A percentile compares a stretch with the other conserved stretches of the same genome.
Evolutionary conservation across 2,888 invertebrate genomes (phyloP).

Genomic region (Stenotaenia linearis): DNA sequence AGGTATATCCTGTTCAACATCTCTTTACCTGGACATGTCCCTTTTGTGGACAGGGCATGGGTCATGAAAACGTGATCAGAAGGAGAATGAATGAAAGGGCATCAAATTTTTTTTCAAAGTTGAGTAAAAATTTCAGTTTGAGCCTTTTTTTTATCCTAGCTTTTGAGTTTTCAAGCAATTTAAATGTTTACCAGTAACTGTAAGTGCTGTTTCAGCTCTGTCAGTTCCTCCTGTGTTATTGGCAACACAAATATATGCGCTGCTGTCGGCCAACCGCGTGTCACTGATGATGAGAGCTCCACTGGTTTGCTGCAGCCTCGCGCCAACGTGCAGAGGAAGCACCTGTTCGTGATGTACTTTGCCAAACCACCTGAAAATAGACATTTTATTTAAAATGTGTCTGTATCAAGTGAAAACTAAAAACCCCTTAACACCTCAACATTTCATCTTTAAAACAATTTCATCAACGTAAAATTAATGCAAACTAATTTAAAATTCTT

Average conservation of each 20-base stretch:
- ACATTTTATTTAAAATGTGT: background rate
- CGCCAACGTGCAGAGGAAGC: slow-evolving; percentile 31
- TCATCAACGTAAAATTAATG: background rate
- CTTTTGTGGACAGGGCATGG: no score
- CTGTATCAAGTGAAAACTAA: no score
- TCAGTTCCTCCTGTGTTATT: slow-evolving; percentile 38
- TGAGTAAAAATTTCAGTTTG: no score
- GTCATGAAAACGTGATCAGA: no score
- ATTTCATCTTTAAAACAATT: background rate
- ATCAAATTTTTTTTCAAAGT: no score
- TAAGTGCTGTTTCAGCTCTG: slow-evolving; percentile 36
- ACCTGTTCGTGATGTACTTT: slow-evolving; percentile 33
- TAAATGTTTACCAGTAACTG: slow-evolving; percentile 38
- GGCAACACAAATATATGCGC: slow-evolving; percentile 41
- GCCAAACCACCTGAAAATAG: slow-evolving; percentile 31
- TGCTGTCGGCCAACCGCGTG: slow-evolving; percentile 37
- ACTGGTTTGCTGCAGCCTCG: slow-evolving; percentile 32
- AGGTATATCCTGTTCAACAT: no score
- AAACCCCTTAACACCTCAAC: background rate
- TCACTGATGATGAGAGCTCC: slow-evolving; percentile 32
- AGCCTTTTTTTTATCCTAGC: no score
- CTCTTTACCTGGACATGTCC: no score
- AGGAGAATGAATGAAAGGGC: no score
- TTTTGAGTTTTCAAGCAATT: background rate
- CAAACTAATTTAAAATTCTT: slow-evolving; percentile 8